Conservation (phyloP, 2,113 vertebrate genomes). For the Scophthalmus maximus region DNA sequence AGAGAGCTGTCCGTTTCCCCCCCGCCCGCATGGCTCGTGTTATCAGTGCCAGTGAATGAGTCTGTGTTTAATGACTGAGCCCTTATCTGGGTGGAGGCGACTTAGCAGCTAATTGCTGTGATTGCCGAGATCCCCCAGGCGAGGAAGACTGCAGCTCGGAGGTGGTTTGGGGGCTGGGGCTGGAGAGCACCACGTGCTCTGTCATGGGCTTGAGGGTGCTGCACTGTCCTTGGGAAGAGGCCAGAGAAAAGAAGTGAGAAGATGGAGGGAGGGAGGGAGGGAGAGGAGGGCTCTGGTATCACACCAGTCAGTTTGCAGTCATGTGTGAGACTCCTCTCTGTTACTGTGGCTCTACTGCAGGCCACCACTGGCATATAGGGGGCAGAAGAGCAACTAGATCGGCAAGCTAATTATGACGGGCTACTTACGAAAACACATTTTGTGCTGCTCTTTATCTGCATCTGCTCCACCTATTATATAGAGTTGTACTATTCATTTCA, state of each 20-base stretch:
- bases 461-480: neutral
- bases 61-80: conserved; percentile 84
- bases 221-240: conserved; percentile 81
- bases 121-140: conserved; percentile 80
- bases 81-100: conserved; percentile 85
- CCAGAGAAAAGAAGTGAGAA: conserved; percentile 62
- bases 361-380: neutral
- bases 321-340: conserved; percentile 22
- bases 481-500: neutral
- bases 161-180: conserved; percentile 74
- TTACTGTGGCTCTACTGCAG: conserved; percentile 4
- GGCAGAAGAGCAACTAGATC: conserved; percentile 8
- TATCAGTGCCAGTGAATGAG: conserved; percentile 82
- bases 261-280: conserved; percentile 27
- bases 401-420: too few relatives aligned
- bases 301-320: conserved; percentile 45
- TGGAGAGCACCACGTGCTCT: conserved; percentile 67
- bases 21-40: conserved; percentile 65
- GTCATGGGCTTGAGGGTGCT: conserved; percentile 62
- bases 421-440: neutral
- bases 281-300: conserved; percentile 35
- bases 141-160: conserved; percentile 66
- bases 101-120: conserved; percentile 85
- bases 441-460: neutral
- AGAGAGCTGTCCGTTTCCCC: conserved; percentile 68